A percentile compares a stretch with the other conserved stretches of the same genome.
Conservation (phyloP, 1,140 invertebrate species). For the Drosophila sulfurigaster region DNA sequence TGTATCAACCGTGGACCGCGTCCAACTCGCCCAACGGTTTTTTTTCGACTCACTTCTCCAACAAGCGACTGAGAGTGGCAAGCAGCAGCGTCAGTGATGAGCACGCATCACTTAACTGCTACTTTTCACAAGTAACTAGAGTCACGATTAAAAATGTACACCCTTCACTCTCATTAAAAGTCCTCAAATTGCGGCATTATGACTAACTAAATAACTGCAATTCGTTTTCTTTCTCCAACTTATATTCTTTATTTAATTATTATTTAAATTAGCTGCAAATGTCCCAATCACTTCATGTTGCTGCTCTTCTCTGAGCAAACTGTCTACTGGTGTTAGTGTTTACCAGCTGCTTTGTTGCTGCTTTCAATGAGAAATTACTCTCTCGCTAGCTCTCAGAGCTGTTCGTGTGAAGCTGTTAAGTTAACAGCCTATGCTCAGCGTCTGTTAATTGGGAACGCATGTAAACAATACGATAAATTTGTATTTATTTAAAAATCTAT, state of each 20-base stretch:
- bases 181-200: neutral
- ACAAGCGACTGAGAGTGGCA: constrained; percentile 33
- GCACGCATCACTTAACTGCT: constrained; percentile 26
- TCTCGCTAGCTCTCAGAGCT: constrained; percentile 19
- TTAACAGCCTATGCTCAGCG: constrained; percentile 30
- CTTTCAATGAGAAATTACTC: constrained; percentile 30
- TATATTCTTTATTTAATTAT: neutral
- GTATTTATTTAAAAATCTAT: neutral
- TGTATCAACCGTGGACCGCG: constrained; percentile 44
- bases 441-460: constrained; percentile 13
- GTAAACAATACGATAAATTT: neutral
- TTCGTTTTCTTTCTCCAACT: neutral
- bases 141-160: neutral
- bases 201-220: neutral
- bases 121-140: constrained; percentile 11
- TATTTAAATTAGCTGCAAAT: neutral
- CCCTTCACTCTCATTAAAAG: neutral
- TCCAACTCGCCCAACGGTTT: constrained; percentile 56
- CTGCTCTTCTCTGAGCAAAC: constrained; percentile 21
- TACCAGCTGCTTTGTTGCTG: constrained; percentile 48
- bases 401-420: constrained; percentile 39
- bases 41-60: constrained; percentile 50
- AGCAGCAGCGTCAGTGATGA: constrained; percentile 33
- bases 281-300: constrained; percentile 13
- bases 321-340: constrained; percentile 37